Evolutionary conservation across 2,113 vertebrate species (phyloP), one percentile per base, ranked within the genome.

Genomic region (Cyanoramphus novaezelandiae): DNA sequence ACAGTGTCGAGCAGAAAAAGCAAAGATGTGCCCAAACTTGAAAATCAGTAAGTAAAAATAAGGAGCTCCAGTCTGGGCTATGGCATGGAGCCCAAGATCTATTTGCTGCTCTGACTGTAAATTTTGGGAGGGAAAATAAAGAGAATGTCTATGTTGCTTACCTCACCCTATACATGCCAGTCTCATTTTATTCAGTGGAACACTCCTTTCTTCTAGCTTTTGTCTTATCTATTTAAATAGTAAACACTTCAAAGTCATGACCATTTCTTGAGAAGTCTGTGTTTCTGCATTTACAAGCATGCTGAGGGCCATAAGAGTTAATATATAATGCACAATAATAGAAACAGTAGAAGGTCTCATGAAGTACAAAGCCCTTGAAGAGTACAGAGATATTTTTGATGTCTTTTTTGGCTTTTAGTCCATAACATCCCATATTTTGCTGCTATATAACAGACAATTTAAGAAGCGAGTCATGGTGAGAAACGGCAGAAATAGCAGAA

Each of bases 91-190:
- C 10, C 33, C 43, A 39, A 69, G 16, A 77, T 47, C 12, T 74
- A 21, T 70, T 83, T 88, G 28, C 27, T 78, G 60, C 3, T 71
- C 37, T 64, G 43, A 57, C 31, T 43, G 41, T 7, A 44, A 33
- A 18, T 37, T 87, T 82, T 7, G 27, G 1, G 24, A 24, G 1
- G 24, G 25, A 65, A 37, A 63, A 35, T 43, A 78, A 89, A 85
- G 46, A 19, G 41, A 46, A 78, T 9, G 10, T 69, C 49, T 63
- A 11, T 0, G 0, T 72, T 41, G 17, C 23, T 44, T 69, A 41
- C 29, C 28, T 94, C 67, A 52, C 18, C 19, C 6, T 23, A 13
- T 64, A 17, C 15, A 62, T 35, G 23, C 2, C n/a, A 82, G 19
- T 67, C 41, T 79, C 8, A 35, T 60, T 82, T 90, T 62, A 46